Evolutionary conservation across 2,888 invertebrate genomes (phyloP).

Genomic region (Amorpha juglandis): DNA sequence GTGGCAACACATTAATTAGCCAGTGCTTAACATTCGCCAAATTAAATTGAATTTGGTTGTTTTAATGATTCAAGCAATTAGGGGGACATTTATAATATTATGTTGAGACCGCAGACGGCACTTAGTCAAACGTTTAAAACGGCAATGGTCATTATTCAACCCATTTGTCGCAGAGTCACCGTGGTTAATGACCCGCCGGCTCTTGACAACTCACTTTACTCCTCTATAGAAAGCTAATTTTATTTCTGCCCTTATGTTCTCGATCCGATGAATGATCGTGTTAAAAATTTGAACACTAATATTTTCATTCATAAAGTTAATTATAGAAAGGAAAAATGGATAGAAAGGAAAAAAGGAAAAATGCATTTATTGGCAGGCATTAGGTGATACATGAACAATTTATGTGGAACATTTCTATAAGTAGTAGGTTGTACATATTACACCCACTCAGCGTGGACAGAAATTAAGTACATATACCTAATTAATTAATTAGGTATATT

Average conservation of each 20-base stretch:
- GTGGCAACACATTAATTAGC: background rate
- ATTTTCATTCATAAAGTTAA: no score
- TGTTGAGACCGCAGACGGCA: slow-evolving; percentile 48
- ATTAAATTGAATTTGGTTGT: background rate
- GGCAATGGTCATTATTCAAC: slow-evolving; percentile 57
- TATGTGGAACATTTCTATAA: no score
- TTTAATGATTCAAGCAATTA: slow-evolving; percentile 22
- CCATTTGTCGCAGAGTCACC: slow-evolving; percentile 58
- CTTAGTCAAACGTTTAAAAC: slow-evolving; percentile 53
- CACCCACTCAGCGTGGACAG: no score
- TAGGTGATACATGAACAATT: no score
- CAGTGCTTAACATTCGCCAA: background rate
- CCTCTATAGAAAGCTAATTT: slow-evolving; percentile 44
- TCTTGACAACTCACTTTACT: slow-evolving; percentile 51
- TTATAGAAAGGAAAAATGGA: no score
- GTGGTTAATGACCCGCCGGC: slow-evolving; percentile 48
- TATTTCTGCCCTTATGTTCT: slow-evolving; percentile 29
- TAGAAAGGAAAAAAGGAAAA: no score
- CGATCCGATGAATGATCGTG: background rate
- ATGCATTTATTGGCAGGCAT: no score
- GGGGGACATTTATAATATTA: slow-evolving; percentile 31
- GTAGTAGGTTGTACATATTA: no score
- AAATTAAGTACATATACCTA: no score
- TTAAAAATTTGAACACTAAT: background rate
- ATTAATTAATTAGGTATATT: no score